These are phyloP conservation scores for Ephestia elutella DNA, from an alignment of 1,140 invertebrate genomes.

Conservation along the genomic window DNA sequence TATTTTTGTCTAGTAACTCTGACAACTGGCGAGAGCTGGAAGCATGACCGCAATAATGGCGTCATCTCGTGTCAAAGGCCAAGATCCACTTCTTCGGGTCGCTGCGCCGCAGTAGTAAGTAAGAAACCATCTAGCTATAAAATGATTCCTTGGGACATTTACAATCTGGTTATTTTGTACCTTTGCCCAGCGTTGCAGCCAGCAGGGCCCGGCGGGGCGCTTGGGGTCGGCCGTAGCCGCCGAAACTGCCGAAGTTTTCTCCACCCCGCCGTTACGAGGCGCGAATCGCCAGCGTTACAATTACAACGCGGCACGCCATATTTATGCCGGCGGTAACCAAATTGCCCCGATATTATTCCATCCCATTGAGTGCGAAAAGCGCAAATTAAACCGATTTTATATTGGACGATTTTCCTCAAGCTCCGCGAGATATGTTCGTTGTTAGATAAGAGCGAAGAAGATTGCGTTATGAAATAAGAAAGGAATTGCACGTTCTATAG, in stretches of 20 bases:
- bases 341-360: conserved; percentile 74
- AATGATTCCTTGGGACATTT: too few species aligned
- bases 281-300: conserved; percentile 71
- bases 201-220: conserved; percentile 15
- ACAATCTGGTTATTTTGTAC: too few species aligned
- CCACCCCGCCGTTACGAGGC: conserved; percentile 67
- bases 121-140: too few species aligned
- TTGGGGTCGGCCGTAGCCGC: conserved; percentile 36
- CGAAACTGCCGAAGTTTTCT: conserved; percentile 67
- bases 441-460: conserved; percentile 68
- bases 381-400: conserved; percentile 75
- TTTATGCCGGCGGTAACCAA: conserved; percentile 73
- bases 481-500: conserved; percentile 67
- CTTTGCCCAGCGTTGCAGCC: not conserved
- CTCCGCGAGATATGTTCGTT: conserved; percentile 69
- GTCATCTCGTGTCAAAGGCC: too few species aligned
- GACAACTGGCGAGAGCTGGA: too few species aligned
- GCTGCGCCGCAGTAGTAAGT: too few species aligned
- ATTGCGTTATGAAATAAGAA: conserved; percentile 74
- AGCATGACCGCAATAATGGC: too few species aligned
- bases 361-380: conserved; percentile 74
- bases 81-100: too few species aligned
- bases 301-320: conserved; percentile 70
- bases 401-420: conserved; percentile 71
- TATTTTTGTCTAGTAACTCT: too few species aligned